A percentile compares a stretch with the other conserved stretches of the same genome.
phyloP scores from a whole-genome alignment of 2,888 invertebrate species.

The Scaptomyza polygonia region DNA sequence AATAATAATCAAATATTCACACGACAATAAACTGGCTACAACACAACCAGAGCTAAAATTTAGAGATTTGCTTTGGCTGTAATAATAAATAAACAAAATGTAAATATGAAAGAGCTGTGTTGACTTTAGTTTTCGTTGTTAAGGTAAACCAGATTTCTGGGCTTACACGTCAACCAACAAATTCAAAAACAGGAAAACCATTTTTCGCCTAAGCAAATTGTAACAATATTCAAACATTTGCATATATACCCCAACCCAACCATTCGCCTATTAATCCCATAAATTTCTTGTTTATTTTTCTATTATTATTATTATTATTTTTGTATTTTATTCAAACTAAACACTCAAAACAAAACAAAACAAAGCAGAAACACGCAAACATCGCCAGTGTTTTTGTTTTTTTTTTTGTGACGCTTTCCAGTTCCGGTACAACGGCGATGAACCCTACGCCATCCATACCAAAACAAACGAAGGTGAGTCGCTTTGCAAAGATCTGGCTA shows the following conservation, averaged over 20 bases:
- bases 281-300: constrained; percentile 61
- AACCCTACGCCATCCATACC: constrained; percentile 14
- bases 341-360: constrained; percentile 47
- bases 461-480: constrained; percentile 55
- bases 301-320: constrained; percentile 18
- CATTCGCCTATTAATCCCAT: constrained; percentile 62
- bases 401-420: constrained; percentile 36
- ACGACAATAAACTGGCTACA: constrained; percentile 54
- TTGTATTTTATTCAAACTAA: constrained; percentile 30
- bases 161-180: constrained; percentile 42
- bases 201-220: constrained; percentile 50
- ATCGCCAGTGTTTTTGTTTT: constrained; percentile 5
- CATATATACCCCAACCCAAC: constrained; percentile 34
- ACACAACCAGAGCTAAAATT: constrained; percentile 24
- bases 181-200: constrained; percentile 53
- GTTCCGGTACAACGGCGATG: constrained; percentile 58
- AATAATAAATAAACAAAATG: constrained; percentile 54
- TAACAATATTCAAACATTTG: constrained; percentile 55
- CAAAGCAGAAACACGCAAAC: constrained; percentile 56
- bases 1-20: constrained; percentile 49
- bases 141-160: constrained; percentile 69
- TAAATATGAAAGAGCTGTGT: constrained; percentile 51
- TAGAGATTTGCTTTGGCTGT: constrained; percentile 37
- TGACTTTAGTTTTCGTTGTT: constrained; percentile 31
- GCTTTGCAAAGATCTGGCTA: constrained; percentile 21